phyloP scores from a whole-genome alignment of 2,113 vertebrate genomes.

The Lamprologus tigripictilis region DNA sequence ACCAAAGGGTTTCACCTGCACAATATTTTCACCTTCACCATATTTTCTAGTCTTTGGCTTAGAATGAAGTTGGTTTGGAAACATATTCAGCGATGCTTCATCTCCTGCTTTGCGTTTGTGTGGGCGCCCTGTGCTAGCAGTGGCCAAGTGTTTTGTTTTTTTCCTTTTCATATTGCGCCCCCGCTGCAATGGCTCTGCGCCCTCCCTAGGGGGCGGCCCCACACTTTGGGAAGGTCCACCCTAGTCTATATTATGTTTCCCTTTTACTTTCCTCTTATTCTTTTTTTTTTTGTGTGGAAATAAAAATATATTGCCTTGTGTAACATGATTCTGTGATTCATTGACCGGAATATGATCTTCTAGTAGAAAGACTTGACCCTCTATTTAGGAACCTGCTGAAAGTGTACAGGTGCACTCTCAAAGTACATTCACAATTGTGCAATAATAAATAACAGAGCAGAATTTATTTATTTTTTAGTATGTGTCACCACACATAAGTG shows the following conservation, averaged over 20 bases:
- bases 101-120: neutral
- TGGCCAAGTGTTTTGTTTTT: neutral
- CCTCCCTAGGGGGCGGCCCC: accelerated
- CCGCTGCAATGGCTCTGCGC: neutral
- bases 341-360: neutral
- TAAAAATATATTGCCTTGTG: neutral
- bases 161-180: neutral
- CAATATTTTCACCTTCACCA: too few species aligned
- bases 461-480: neutral
- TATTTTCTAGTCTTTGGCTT: neutral
- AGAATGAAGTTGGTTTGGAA: neutral
- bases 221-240: neutral
- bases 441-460: neutral
- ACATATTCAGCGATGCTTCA: neutral
- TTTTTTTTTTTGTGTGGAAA: neutral
- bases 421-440: neutral
- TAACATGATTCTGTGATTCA: neutral
- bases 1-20: neutral
- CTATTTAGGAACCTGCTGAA: neutral
- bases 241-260: neutral
- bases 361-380: neutral
- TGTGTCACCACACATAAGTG: neutral
- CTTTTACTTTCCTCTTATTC: neutral
- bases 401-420: neutral
- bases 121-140: neutral